These are phyloP conservation scores for Actinostola sp. DNA, from an alignment of 92 coral and sea anemone species.

Conservation along the genomic window DNA sequence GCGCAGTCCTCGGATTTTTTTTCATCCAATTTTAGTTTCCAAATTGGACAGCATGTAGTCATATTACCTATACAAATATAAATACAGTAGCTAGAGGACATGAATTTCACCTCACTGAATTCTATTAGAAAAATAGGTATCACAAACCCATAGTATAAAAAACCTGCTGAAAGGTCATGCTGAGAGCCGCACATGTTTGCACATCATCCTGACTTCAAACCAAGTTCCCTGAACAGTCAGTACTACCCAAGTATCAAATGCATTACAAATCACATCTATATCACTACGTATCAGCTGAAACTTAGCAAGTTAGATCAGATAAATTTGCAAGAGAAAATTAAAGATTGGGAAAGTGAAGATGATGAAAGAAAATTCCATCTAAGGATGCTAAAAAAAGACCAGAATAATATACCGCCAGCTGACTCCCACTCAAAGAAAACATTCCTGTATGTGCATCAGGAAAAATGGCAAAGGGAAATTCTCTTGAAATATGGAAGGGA, in stretches of 20 bases:
- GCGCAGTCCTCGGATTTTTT: too few species aligned
- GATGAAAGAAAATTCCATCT: neutral
- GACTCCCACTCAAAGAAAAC: neutral
- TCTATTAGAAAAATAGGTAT: too few species aligned
- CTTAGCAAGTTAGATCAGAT: slow-evolving; percentile 2
- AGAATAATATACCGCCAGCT: too few species aligned
- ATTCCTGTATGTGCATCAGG: slow-evolving; percentile 12
- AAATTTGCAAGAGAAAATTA: neutral
- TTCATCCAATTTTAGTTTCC: too few species aligned
- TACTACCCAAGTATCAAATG: neutral
- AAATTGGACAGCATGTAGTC: too few species aligned
- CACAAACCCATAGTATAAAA: slow-evolving; percentile 7
- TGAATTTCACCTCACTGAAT: too few species aligned
- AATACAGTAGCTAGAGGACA: too few species aligned
- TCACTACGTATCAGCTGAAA: neutral
- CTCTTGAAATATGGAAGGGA: too few species aligned
- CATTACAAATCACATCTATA: neutral
- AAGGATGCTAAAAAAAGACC: neutral
- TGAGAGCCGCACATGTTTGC: slow-evolving; percentile 5
- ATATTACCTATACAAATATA: too few species aligned
- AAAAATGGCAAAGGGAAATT: too few species aligned
- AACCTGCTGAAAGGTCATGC: slow-evolving; percentile 4
- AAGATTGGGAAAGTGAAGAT: slow-evolving; percentile 2
- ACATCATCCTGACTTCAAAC: neutral
- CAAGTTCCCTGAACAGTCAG: slow-evolving; percentile 11